Conservation (phyloP, 1,140 invertebrate species). For the Ephestia elutella region DNA sequence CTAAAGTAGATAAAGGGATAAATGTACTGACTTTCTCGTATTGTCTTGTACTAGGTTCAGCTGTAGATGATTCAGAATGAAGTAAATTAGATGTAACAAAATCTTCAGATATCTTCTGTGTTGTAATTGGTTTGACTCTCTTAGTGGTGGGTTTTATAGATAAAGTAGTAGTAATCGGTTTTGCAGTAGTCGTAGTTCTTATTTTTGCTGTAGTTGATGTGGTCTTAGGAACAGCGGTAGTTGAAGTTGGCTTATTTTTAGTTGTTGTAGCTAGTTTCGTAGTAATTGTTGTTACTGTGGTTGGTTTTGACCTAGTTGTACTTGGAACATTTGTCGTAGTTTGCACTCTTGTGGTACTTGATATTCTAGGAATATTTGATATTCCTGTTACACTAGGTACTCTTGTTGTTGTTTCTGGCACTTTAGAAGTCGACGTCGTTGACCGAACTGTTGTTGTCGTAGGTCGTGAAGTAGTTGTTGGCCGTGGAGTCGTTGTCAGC, state of each 20-base stretch:
- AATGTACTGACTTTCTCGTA: constrained; percentile 39
- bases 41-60: constrained; percentile 19
- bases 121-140: constrained; percentile 28
- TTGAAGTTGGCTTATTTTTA: constrained; percentile 14
- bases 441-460: constrained; percentile 19
- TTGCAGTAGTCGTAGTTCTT: constrained; percentile 24
- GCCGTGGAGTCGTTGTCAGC: constrained; percentile 25
- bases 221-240: constrained; percentile 19
- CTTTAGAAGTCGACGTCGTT: constrained; percentile 30
- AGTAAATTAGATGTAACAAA: not conserved
- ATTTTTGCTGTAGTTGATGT: constrained; percentile 23
- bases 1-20: constrained; percentile 40
- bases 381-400: constrained; percentile 29
- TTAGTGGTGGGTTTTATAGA: constrained; percentile 21
- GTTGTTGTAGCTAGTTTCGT: constrained; percentile 16
- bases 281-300: constrained; percentile 22
- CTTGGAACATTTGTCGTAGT: constrained; percentile 28
- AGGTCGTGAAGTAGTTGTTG: constrained; percentile 22
- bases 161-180: constrained; percentile 19
- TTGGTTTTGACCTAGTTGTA: constrained; percentile 32
- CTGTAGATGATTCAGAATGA: constrained; percentile 11
- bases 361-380: constrained; percentile 27
- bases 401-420: constrained; percentile 30
- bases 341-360: constrained; percentile 22
- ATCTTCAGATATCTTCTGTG: constrained; percentile 14